Base-by-base conservation (phyloP, 2,888 invertebrate species). In the Hypena proboscidalis region DNA sequence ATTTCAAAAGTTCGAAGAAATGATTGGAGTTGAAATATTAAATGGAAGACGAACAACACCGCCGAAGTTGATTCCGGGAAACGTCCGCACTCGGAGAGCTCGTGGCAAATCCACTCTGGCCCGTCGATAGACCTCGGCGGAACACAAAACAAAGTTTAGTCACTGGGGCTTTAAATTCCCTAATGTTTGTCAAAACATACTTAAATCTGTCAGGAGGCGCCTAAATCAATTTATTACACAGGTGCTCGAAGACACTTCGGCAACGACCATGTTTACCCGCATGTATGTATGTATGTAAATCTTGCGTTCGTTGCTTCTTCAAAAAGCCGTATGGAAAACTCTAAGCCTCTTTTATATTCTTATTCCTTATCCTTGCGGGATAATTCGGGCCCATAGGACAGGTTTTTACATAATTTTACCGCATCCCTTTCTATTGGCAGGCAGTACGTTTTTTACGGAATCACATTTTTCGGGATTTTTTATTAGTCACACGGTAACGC, bases 141-240 rank as follows among this genome's bases (percentile, higher is more conserved):
- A 72, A 74, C 70, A 73, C 71, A 62, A 77, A 80, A 83, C 80
- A 82, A 86, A 87, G 78, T 89, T 85, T 76, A 69, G 77, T 77
- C 81, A 74, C 79, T 70, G 71, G 79, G 77, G 82, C 75, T 80
- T 85, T 77, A 82, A 80, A 85, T 80, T 87, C 84, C 83, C 83
- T 82, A 81, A 85, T 85, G 85, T 90, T 87, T 86, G 85, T 83
- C 81, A 85, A 85, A 89, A 86, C 81, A 84, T 82, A 83, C 86
- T 87, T 82, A 84, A 83, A 83, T 75, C 82, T 87, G 89, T 86
- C 85, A 83, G 78, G 83, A 85, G 81, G 77, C 77, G 86, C 87
- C 85, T 89, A 88, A 89, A 89, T 88, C 88, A 88, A 89, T 90
- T 88, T 87, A 85, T 87, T 84, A 85, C 83, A 84, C 83, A 87